phyloP scores from a whole-genome alignment of 2,113 vertebrate species.

The Heterocephalus glaber region DNA sequence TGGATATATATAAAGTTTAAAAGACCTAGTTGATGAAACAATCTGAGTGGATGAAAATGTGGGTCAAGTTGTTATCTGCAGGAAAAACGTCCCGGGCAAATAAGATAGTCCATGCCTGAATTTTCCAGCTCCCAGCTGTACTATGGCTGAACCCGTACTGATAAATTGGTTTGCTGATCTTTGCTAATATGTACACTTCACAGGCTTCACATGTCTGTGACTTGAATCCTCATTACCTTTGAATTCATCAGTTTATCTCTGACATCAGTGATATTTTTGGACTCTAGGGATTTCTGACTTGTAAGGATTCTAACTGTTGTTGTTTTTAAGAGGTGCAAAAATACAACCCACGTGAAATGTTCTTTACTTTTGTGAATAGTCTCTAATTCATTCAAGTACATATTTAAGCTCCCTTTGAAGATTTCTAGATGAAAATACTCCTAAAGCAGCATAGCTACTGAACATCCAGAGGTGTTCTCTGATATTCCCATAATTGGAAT shows the following conservation, averaged over 20 bases:
- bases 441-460: neutral
- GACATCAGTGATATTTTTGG: neutral
- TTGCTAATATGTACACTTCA: neutral
- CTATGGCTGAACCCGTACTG: accelerated
- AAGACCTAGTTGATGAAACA: neutral
- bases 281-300: neutral
- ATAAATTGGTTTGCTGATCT: neutral
- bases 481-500: accelerated
- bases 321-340: neutral
- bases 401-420: neutral
- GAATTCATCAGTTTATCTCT: neutral
- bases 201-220: neutral
- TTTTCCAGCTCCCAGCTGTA: neutral
- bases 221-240: neutral
- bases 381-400: neutral
- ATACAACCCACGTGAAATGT: neutral
- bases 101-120: accelerated
- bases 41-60: neutral
- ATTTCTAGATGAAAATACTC: neutral
- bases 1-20: neutral
- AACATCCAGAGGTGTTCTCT: neutral
- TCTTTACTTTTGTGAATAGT: neutral
- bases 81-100: neutral
- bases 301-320: too few relatives aligned
- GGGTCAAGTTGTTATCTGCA: neutral